These are phyloP conservation scores for Mormyrops attenuatus DNA, from an alignment of 2,797 vertebrate species.

Conservation along the genomic window DNA sequence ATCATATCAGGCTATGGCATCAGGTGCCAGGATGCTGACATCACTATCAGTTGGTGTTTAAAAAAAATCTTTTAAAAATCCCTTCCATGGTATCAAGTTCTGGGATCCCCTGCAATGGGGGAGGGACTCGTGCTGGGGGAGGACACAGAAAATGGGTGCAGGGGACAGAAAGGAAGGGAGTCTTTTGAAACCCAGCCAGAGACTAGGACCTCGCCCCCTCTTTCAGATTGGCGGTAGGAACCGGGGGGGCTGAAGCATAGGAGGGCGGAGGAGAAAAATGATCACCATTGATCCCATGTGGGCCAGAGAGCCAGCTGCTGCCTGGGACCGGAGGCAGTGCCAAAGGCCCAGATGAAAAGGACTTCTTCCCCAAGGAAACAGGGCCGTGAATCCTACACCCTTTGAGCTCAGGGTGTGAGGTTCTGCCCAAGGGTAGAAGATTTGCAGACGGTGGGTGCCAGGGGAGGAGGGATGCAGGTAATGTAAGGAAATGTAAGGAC, in stretches of 20 bases:
- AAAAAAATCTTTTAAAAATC: not conserved
- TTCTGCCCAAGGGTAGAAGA: not conserved
- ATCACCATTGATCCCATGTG: slow-evolving; percentile 3
- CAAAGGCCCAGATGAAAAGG: not conserved
- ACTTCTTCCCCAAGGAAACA: not conserved
- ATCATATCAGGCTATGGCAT: slow-evolving; percentile 2
- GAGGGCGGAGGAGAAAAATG: slow-evolving; percentile 17
- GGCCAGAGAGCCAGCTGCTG: not conserved
- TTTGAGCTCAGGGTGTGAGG: not conserved
- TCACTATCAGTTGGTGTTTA: not conserved
- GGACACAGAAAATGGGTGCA: not conserved
- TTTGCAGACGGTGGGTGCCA: not conserved
- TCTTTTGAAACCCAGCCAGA: slow-evolving; percentile 8
- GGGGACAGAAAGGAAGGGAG: not conserved
- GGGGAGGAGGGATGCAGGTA: not conserved
- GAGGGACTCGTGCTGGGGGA: not conserved
- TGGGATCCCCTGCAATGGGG: not conserved
- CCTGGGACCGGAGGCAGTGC: not conserved
- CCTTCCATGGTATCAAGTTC: not conserved
- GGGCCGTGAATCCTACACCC: not conserved
- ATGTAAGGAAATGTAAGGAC: not conserved
- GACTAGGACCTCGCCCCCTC: not conserved
- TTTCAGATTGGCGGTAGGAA: not conserved
- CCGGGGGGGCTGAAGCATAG: not conserved
- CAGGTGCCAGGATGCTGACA: not conserved